Evolutionary conservation across 2,888 invertebrate species (phyloP), one percentile per base, ranked within the genome.

Genomic region (Plagiodera versicolora): DNA sequence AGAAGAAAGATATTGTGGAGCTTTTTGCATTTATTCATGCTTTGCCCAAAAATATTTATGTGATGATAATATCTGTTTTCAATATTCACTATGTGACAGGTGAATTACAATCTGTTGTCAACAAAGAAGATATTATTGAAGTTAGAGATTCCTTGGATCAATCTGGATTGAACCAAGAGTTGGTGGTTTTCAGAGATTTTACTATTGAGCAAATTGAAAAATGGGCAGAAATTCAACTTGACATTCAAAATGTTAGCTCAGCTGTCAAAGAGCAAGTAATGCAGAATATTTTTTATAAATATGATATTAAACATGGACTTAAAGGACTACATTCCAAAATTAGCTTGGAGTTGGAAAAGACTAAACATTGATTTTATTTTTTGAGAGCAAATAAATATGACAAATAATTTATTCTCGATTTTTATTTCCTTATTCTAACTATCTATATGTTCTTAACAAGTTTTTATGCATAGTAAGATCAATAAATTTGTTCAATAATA

Each of bases 51-150:
- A 56, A 69, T 49, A 39, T 54, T 6, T 65, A 56, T 45, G 58
- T 68, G 39, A 55, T 75, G 32, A 60, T 76, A 19, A 60, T 76
- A 55, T 64, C 71, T 28, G 71, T 75, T 66, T 75, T 74, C 69
- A 76, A 72, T 58, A 69, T 72, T 49, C 73, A 75, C 57, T 69
- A 72, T 50, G 63, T 66, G 16, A 60, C 56, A 50, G 56, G 67
- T 61, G 61, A 68, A 35, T 55, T 72, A 17, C 64, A 59, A 56
- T 62, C 70, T 61, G 47, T 47, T n/a, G 53, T 72, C 46, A 67
- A 68, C 47, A 52, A 62, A 48, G 56, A 69, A n/a, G 60, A 71
- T 60, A 63, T 70, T 46, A 50, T 61, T 48, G 48, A 56, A 46
- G 72, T 76, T 35, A 54, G 64, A 28, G 18, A 69, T 32, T 58